Base-by-base conservation (phyloP, 2,797 vertebrate genomes). In the Scolopax rusticola region DNA sequence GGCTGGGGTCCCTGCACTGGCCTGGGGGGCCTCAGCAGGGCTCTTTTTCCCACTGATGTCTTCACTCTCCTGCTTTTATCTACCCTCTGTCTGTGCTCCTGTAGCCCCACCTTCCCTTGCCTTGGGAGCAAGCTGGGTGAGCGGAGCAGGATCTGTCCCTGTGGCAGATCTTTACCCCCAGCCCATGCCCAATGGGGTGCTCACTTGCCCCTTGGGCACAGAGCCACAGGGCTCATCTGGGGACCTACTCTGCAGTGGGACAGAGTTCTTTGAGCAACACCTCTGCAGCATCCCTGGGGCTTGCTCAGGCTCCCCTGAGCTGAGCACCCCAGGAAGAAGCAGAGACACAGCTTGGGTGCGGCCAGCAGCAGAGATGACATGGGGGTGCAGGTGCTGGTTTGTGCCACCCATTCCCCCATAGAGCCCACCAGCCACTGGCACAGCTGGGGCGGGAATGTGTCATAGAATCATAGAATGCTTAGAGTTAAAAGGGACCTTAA, bases 21-120 rank as follows among this genome's bases (percentile, higher is more conserved):
- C 54, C 78, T 71, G 50, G 74, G 87, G 32, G 20, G 15, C 47
- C 59, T 40, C 4, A 15, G 68, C 56, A 94, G 68, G 83, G 27
- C 25, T 89, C 33, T 68, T 91, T 91, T 64, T 56, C 60, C 32
- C 7, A 1, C n/a, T n/a, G 30, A 41, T 74, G 20, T 56, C 41
- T 93, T 87, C 43, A 24, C 6, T 65, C 21, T 73, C 40, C 61
- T 78, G 53, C 16, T 84, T 92, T 81, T 89, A 64, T 67, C 57
- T 60, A 71, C 4, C 15, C 10, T 5, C 4, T 15, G 15, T 51
- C 30, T 21, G 17, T 13, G 15, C 14, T 80, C 12, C 64, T 67
- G 14, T 73, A 53, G 50, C 20, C 27, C 6, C 48, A 56, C 7
- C 24, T 83, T 75, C 60, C 51, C n/a, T 57, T 50, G 50, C 50